Base-by-base conservation (phyloP, 2,888 invertebrate genomes). In the Scaptomyza flava region DNA sequence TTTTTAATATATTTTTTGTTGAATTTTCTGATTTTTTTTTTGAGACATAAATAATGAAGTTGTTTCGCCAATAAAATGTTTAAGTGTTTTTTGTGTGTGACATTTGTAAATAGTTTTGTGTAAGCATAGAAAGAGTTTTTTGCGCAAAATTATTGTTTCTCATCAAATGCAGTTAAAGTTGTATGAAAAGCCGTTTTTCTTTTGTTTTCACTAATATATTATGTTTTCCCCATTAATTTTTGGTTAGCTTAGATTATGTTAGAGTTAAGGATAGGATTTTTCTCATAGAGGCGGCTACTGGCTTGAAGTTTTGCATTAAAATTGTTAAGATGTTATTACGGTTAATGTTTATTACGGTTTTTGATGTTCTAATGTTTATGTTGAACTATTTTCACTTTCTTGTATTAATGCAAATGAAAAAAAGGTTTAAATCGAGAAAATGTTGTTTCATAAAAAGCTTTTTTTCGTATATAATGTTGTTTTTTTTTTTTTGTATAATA, bases 1-100 rank as follows among this genome's bases (percentile, higher is more conserved):
- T 66, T 65, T 61, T 56, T 66, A 64, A 52, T 71, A 48, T 60
- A 59, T 71, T 68, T 57, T 12, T 54, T 46, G 42, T 53, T 70
- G 64, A 14, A 57, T 61, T 74, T 69, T 48, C 50, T 47, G 60
- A 59, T 66, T 45, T 58, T 67, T 54, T 69, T 61, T 71, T 47
- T 36, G 54, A 62, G 70, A 74, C 74, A 72, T 69, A 73, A 73
- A 71, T 79, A 56, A 76, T 71, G 56, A 62, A 66, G 59, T 74
- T 73, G 81, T 73, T 73, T 72, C 81, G 89, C 87, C 89, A 85
- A 89, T 87, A 89, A 85, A 81, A 75, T 71, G 62, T 74, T 81
- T 72, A 62, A 59, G 67, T 67, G 76, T 74, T 57, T 72, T 60
- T 70, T 63, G 30, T 56, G 60, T 66, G 70, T 71, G 58, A 78